phyloP scores from a whole-genome alignment of 2,888 invertebrate species.

The Ormyrus pomaceus region DNA sequence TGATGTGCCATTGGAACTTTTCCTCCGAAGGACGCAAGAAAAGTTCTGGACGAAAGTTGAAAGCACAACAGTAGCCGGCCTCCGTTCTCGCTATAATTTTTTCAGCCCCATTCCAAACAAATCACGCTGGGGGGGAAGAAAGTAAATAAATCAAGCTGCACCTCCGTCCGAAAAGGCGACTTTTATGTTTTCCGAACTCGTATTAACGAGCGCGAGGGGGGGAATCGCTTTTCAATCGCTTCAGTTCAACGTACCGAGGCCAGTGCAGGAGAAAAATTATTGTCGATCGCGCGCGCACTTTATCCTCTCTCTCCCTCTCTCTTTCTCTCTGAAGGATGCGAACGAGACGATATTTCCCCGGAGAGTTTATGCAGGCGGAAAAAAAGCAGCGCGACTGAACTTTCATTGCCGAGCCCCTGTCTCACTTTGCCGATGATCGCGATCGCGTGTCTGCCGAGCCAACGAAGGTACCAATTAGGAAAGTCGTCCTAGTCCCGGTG shows the following conservation, averaged over 20 bases:
- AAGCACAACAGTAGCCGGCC: not conserved
- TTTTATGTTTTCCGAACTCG: not conserved
- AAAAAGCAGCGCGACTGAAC: slow-evolving; percentile 25
- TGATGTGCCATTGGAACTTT: not conserved
- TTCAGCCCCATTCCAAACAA: not conserved
- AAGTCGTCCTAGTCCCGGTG: not conserved
- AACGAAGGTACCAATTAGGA: not conserved
- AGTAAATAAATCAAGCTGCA: slow-evolving; percentile 28
- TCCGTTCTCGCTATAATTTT: slow-evolving; percentile 32
- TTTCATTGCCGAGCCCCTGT: slow-evolving; percentile 7
- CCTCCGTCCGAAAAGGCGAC: not conserved
- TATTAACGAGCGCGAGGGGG: not conserved
- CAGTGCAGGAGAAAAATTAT: slow-evolving; percentile 23
- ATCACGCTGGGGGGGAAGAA: not conserved
- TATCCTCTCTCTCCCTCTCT: not conserved
- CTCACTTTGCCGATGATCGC: not conserved
- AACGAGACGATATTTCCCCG: slow-evolving; percentile 47
- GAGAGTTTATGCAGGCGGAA: slow-evolving; percentile 37
- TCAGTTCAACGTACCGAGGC: slow-evolving; percentile 23
- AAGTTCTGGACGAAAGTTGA: not conserved
- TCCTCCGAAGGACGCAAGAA: not conserved
- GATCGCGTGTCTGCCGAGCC: not conserved
- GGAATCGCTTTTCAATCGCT: slow-evolving; percentile 32
- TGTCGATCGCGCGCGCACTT: slow-evolving; percentile 1
- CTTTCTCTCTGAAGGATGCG: slow-evolving; percentile 13